Evolutionary conservation across 1,140 invertebrate genomes (phyloP).

Genomic region (Littorina saxatilis): DNA sequence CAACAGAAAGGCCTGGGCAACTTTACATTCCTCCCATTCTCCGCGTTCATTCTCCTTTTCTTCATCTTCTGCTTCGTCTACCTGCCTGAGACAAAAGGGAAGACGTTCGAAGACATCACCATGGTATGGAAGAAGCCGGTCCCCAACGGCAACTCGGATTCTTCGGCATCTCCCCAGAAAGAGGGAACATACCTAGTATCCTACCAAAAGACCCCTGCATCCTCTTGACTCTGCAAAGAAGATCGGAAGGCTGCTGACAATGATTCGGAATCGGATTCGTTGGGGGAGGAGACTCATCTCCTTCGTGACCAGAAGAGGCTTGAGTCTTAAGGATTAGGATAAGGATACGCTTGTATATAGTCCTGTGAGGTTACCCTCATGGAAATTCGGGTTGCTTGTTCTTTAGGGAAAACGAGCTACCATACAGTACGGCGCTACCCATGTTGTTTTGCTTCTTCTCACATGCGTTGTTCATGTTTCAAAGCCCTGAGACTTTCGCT

Average conservation of each 20-base stretch:
- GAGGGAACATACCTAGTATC: background rate
- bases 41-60: constrained; percentile 67
- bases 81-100: constrained; percentile 73
- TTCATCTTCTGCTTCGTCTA: constrained; percentile 70
- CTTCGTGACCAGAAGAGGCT: too few relatives aligned
- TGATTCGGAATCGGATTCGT: background rate
- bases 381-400: too few relatives aligned
- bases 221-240: too few relatives aligned
- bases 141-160: background rate
- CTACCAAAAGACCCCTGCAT: background rate
- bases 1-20: constrained; percentile 62
- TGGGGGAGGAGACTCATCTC: background rate
- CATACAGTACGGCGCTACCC: too few relatives aligned
- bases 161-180: constrained; percentile 1
- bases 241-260: too few relatives aligned
- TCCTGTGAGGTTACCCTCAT: too few relatives aligned
- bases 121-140: constrained; percentile 45
- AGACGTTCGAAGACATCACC: constrained; percentile 69
- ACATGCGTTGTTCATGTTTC: too few relatives aligned
- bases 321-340: too few relatives aligned
- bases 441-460: too few relatives aligned
- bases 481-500: too few relatives aligned
- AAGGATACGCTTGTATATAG: too few relatives aligned
- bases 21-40: constrained; percentile 79
- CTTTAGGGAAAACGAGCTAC: too few relatives aligned